Percentiles rank a stretch among this genome's conserved stretches.
These are phyloP conservation scores for Trichoplusia ni DNA, from an alignment of 1,140 invertebrate species.

Conservation along the genomic window DNA sequence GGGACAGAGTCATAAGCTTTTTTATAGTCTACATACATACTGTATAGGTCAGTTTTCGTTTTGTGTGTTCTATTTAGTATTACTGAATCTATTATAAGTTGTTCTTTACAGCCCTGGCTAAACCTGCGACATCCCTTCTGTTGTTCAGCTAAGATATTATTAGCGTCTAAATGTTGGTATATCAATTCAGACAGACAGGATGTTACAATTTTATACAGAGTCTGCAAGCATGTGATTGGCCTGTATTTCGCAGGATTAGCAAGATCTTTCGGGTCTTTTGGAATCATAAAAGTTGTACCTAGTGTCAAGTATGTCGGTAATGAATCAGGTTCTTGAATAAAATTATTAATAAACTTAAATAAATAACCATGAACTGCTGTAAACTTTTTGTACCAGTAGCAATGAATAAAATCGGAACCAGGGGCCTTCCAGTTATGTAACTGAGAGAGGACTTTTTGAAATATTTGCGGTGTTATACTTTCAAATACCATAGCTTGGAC, in stretches of 20 bases:
- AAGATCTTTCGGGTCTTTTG: constrained; percentile 26
- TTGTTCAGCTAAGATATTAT: too few species aligned
- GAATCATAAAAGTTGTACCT: constrained; percentile 1
- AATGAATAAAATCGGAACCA: too few species aligned
- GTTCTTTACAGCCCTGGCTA: too few species aligned
- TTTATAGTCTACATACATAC: background rate
- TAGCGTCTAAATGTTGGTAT: too few species aligned
- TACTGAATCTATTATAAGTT: constrained; percentile 22
- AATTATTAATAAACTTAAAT: constrained; percentile 36
- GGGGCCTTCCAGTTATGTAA: constrained; percentile 44
- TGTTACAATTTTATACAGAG: too few species aligned
- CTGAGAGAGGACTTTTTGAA: constrained; percentile 27
- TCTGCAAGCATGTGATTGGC: constrained; percentile 27
- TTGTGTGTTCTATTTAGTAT: background rate
- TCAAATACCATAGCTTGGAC: constrained; percentile 31
- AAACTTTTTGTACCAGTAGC: too few species aligned
- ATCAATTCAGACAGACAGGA: too few species aligned
- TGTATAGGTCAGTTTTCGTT: constrained; percentile 27
- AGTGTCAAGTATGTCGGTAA: constrained; percentile 29
- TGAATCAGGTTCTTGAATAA: constrained; percentile 20
- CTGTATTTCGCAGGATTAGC: too few species aligned
- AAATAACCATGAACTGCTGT: too few species aligned
- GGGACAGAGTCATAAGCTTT: too few species aligned
- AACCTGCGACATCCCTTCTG: too few species aligned
- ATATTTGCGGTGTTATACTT: constrained; percentile 18